Evolutionary conservation across 2,797 vertebrate species (phyloP).

Genomic region (Telmatherina bonti): DNA sequence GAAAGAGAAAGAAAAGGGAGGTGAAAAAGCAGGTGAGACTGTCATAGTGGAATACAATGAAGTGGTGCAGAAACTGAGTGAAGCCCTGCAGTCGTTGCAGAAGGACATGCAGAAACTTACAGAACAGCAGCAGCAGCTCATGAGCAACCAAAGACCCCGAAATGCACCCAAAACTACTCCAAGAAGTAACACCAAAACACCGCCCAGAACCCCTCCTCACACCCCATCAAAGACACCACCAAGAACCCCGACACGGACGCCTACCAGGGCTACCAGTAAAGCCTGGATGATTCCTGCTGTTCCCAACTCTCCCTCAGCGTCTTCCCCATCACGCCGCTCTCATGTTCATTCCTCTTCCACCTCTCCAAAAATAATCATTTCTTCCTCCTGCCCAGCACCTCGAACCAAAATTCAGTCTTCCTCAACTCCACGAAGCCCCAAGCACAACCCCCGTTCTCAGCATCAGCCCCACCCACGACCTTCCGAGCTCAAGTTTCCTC

Average conservation of each 20-base stretch:
- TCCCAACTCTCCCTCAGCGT: constrained; percentile 46
- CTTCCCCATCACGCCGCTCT: constrained; percentile 69
- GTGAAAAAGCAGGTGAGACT: constrained; percentile 56
- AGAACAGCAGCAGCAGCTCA: constrained; percentile 89
- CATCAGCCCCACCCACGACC: constrained; percentile 83
- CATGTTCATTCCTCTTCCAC: constrained; percentile 49
- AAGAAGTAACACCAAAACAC: constrained; percentile 43
- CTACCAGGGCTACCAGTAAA: constrained; percentile 58
- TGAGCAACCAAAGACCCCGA: constrained; percentile 80
- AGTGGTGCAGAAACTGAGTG: constrained; percentile 90
- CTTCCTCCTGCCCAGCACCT: constrained; percentile 78
- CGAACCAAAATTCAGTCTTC: constrained; percentile 77
- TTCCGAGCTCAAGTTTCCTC: constrained; percentile 86
- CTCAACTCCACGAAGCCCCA: constrained; percentile 78
- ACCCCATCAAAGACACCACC: constrained; percentile 73
- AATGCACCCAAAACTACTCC: constrained; percentile 45
- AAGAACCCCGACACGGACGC: constrained; percentile 70
- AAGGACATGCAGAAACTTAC: constrained; percentile 92
- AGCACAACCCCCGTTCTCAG: constrained; percentile 80
- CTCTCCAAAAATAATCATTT: constrained; percentile 68
- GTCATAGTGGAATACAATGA: constrained; percentile 88
- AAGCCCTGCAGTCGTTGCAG: constrained; percentile 88
- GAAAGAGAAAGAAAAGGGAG: constrained; percentile 38
- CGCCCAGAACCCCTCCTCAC: constrained; percentile 61
- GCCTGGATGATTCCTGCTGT: constrained; percentile 86